phyloP scores from a whole-genome alignment of 2,888 invertebrate genomes.

The Campoletis raptor region DNA sequence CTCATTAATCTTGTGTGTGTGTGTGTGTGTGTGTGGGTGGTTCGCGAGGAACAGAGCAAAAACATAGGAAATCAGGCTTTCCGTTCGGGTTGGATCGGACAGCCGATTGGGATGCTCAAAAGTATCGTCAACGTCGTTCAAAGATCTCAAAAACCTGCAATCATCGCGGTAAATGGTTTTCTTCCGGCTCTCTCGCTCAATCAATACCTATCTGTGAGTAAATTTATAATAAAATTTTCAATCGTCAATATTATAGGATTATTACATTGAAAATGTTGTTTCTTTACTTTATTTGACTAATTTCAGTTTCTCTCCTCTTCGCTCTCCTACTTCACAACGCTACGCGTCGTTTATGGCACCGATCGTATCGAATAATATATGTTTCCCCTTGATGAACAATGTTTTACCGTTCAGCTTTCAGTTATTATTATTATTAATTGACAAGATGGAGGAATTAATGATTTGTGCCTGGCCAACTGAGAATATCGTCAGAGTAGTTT shows the following conservation, averaged over 20 bases:
- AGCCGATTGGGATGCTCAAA: slow-evolving; percentile 61
- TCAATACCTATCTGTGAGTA: slow-evolving; percentile 34
- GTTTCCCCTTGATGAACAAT: neutral
- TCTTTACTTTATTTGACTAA: too few species aligned
- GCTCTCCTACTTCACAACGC: slow-evolving; percentile 61
- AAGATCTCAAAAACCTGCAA: slow-evolving; percentile 44
- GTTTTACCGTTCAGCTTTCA: too few species aligned
- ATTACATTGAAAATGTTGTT: neutral
- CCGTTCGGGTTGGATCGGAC: slow-evolving; percentile 69
- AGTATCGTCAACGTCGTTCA: slow-evolving; percentile 53
- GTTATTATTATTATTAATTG: too few species aligned
- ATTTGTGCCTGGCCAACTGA: slow-evolving; percentile 65
- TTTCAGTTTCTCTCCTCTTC: slow-evolving; percentile 55
- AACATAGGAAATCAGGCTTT: slow-evolving; percentile 65
- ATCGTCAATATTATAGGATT: too few species aligned
- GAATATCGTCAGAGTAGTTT: slow-evolving; percentile 65
- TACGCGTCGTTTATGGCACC: slow-evolving; percentile 34
- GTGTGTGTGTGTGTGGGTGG: neutral
- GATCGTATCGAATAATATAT: neutral
- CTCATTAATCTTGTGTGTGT: neutral
- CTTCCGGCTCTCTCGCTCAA: slow-evolving; percentile 27
- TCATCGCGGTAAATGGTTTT: slow-evolving; percentile 20
- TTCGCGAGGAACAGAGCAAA: slow-evolving; percentile 53
- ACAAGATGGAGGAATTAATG: slow-evolving; percentile 8
- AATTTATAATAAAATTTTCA: too few species aligned